These are phyloP conservation scores for Mythimna albipuncta DNA, from an alignment of 2,888 invertebrate species.

Conservation along the genomic window DNA sequence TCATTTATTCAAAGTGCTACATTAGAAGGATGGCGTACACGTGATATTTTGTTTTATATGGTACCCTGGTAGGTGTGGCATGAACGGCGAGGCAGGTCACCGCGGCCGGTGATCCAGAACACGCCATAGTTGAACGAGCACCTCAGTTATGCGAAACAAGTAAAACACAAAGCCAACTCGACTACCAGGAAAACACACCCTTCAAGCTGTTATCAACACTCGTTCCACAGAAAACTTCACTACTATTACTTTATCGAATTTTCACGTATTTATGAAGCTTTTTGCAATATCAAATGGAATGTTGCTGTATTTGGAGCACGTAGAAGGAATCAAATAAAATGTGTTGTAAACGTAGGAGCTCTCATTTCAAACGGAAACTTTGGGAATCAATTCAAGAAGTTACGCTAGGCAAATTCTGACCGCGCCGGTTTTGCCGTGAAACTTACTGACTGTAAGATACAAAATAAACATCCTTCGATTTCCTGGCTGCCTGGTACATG, in stretches of 20 bases:
- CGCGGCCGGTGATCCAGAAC: constrained; percentile 76
- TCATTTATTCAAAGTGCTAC: constrained; percentile 16
- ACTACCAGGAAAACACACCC: constrained; percentile 52
- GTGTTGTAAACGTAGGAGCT: constrained; percentile 50
- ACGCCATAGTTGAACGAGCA: constrained; percentile 74
- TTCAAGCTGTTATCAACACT: constrained; percentile 46
- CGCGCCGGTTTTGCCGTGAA: constrained; percentile 11
- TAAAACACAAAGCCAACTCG: constrained; percentile 33
- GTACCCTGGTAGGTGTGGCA: constrained; percentile 46
- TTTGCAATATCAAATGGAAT: constrained; percentile 53
- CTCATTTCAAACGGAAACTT: constrained; percentile 58
- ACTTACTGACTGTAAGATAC: constrained; percentile 39
- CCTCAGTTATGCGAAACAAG: constrained; percentile 33
- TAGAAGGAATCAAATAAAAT: constrained; percentile 66
- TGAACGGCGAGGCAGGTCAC: constrained; percentile 65
- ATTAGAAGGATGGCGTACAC: constrained; percentile 22
- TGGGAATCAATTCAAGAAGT: constrained; percentile 59
- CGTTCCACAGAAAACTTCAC: constrained; percentile 52
- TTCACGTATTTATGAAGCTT: constrained; percentile 51
- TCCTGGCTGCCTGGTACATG: constrained; percentile 32
- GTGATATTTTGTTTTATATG: constrained; percentile 43
- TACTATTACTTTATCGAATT: constrained; percentile 57
- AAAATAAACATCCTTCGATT: constrained; percentile 48
- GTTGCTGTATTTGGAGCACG: constrained; percentile 61
- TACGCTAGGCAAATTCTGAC: constrained; percentile 49